Evolutionary conservation across 2,888 invertebrate species (phyloP).

Genomic region (Ametastegia equiseti): DNA sequence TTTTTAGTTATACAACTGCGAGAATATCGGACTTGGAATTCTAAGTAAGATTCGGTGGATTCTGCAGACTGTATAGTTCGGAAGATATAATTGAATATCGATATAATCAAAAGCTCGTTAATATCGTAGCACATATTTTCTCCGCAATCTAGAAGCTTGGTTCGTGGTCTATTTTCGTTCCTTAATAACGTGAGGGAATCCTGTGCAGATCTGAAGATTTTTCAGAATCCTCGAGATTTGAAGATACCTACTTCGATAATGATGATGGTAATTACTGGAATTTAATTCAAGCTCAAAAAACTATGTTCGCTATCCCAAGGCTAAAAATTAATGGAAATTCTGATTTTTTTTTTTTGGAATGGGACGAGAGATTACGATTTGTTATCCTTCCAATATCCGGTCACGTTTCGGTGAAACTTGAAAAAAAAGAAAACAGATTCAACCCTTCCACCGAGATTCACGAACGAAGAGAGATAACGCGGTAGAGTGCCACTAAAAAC

Average conservation of each 20-base stretch:
- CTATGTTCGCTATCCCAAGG: too few relatives aligned
- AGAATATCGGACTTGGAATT: not conserved
- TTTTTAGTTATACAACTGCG: not conserved
- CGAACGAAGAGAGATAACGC: constrained; percentile 11
- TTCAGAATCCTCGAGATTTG: not conserved
- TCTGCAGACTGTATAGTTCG: not conserved
- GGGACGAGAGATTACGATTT: not conserved
- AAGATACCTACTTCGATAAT: not conserved
- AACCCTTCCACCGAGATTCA: constrained; percentile 8
- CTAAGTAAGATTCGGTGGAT: not conserved
- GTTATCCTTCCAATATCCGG: constrained; percentile 20
- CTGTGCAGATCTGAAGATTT: not conserved
- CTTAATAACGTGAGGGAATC: not conserved
- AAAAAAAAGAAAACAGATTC: constrained; percentile 26
- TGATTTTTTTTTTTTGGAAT: not conserved
- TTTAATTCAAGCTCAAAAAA: not conserved
- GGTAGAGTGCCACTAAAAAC: constrained; percentile 1
- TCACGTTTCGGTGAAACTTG: constrained; percentile 7
- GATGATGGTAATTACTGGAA: not conserved
- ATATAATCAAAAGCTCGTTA: not conserved
- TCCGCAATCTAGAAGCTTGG: too few relatives aligned
- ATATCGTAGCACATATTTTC: not conserved
- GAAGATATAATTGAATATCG: not conserved
- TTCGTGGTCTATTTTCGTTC: not conserved
- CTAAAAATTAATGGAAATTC: not conserved